phyloP scores from a whole-genome alignment of 1,140 invertebrate species.

The Uloborus diversus region DNA sequence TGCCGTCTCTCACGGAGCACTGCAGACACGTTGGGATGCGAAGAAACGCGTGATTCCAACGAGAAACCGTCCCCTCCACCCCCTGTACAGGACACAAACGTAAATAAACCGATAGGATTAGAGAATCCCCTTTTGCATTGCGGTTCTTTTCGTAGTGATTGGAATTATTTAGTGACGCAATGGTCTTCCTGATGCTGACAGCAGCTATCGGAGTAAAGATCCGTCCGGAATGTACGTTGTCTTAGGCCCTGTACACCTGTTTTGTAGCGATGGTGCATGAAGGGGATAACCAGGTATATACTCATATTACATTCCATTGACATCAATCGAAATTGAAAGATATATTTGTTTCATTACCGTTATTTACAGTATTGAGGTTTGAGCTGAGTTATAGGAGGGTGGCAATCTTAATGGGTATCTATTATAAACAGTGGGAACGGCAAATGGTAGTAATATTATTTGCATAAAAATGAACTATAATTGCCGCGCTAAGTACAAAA shows the following conservation, averaged over 20 bases:
- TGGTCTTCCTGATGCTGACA: neutral
- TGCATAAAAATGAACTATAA: too few relatives aligned
- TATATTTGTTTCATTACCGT: too few relatives aligned
- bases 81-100: neutral
- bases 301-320: neutral
- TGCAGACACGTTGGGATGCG: conserved; percentile 44
- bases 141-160: neutral
- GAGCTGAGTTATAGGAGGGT: too few relatives aligned
- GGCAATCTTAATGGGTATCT: too few relatives aligned
- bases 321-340: neutral
- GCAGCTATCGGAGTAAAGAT: neutral
- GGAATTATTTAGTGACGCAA: neutral
- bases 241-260: neutral
- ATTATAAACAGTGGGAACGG: too few relatives aligned
- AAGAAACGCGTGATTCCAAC: conserved; percentile 35
- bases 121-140: neutral
- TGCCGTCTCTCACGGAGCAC: conserved; percentile 38
- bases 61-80: neutral
- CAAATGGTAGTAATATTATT: too few relatives aligned
- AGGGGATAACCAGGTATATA: neutral
- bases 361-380: too few relatives aligned
- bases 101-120: conserved; percentile 25
- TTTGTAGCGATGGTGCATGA: conserved; percentile 21
- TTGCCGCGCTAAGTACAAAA: too few relatives aligned
- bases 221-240: neutral